Evolutionary conservation across 2,797 vertebrate genomes (phyloP).

Genomic region (Lagocephalus sceleratus): DNA sequence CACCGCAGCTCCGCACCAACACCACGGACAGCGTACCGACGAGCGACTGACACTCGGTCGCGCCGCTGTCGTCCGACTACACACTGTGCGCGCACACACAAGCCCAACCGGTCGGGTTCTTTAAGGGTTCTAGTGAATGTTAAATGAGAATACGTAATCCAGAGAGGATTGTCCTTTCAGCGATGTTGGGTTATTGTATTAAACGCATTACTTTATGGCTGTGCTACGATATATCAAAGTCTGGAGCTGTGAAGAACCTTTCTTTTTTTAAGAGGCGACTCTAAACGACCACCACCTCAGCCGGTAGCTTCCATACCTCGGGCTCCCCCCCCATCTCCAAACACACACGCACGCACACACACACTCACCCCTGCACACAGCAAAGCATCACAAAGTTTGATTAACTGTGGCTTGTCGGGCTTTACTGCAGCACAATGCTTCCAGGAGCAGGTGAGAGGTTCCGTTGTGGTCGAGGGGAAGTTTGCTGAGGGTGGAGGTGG

Average conservation of each 20-base stretch:
- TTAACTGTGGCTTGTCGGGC: not conserved
- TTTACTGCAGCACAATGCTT: no score
- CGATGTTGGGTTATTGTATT: conserved; percentile 14
- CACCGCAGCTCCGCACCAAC: conserved; percentile 20
- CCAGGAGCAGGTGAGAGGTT: no score
- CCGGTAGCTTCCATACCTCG: not conserved
- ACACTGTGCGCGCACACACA: conserved; percentile 4
- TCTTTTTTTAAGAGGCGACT: conserved; percentile 28
- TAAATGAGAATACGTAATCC: conserved; percentile 4
- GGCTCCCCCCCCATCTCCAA: conserved; percentile 13
- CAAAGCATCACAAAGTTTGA: conserved; percentile 1
- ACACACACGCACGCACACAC: conserved; percentile 1
- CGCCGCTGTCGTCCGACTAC: not conserved
- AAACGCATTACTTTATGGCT: conserved; percentile 14
- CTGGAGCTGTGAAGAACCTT: conserved; percentile 17
- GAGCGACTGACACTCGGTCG: conserved; percentile 5
- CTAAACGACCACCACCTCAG: conserved; percentile 19
- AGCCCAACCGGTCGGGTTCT: conserved; percentile 1
- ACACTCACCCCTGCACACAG: not conserved
- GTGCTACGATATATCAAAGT: conserved; percentile 15
- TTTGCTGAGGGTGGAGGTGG: not conserved
- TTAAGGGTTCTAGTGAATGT: conserved; percentile 6
- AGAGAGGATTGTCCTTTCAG: conserved; percentile 15
- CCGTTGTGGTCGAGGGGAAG: no score
- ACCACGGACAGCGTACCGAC: conserved; percentile 12